Base-by-base conservation (phyloP, 2,113 vertebrate genomes). In the Poeciliopsis retropinna region DNA sequence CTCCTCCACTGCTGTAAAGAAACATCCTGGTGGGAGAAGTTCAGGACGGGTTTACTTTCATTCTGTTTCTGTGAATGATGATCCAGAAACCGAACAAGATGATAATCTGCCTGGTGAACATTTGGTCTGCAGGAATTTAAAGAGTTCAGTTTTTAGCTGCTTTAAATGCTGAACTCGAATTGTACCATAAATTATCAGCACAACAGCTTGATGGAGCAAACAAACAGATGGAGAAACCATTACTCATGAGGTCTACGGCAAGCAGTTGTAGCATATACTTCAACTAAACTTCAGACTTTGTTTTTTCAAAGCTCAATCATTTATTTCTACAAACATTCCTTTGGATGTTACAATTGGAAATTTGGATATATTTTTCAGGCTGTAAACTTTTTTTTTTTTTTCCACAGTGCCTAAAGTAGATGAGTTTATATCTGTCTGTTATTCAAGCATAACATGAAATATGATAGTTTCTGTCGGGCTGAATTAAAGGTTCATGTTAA, bases 1-100 rank as follows among this genome's bases (percentile, higher is more conserved):
- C 65, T 77, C n/a, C 29, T 57, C 73, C 7, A 67, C 68, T 81
- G 76, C 65, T 84, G 75, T 51, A 81, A 76, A 84, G 74, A 77
- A 60, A 57, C 31, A 64, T 69, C 34, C 7, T 73, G 67, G 28
- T 67, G 72, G 39, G 72, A 63, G 30, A 71, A 41, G 73, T 39
- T 66, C 19, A 19, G 41, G 34, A 32, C 28, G 63, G 57, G 6
- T 2, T 0, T 10, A 27, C 37, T 70, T 29, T 11, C n/a, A 31
- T 47, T 61, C 29, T 8, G 12, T 8, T 66, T 39, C 5, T 12
- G 14, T 0, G 14, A 64, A 70, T 54, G 13, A 64, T 71, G 62
- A 15, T 3, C 4, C 6, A 32, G 22, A 22, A 44, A 37, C 34
- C 10, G 2, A 11, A 37, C 34, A 37, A 11, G 10, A 37, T 37